Evolutionary conservation across 2,113 vertebrate genomes (phyloP), one percentile per base, ranked within the genome.

Genomic region (Smithornis capensis): DNA sequence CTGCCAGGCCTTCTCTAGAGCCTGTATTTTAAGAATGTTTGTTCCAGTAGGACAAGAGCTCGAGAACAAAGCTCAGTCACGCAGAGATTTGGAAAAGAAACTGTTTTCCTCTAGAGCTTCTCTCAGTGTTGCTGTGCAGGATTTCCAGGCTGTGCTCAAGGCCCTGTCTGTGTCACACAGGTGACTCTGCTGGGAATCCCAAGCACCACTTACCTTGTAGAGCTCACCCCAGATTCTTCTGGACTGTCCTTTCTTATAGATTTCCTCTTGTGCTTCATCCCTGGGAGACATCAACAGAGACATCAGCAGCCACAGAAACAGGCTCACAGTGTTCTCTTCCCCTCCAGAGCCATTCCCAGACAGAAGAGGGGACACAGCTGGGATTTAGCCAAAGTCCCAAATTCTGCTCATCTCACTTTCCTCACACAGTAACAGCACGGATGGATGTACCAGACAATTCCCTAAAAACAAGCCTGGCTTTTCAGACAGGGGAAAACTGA

Each of bases 161-260:
- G 10, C 33, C 5, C 10, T 9, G 8, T 37, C 40, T 65, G 27
- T 9, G 15, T 1, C 22, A 9, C 4, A 81, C 71, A 87, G 1
- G 5, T 2, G n/a, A 38, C 33, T 24, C 24, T 49, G 63, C 59
- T 68, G 37, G 5, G 22, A 69, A 50, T 4, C 14, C 4, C 19
- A 60, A 68, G 5, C 0, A 0, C 1, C 13, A 21, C 89, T 89
- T 97, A 99, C 99, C 99, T 99, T 99, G 94, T 99, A 99, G 44
- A 99, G 99, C 85, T 99, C 99, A 59, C 99, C 99, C 99, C 99
- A 99, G 96, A 99, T 99, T 96, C 99, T 98, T 94, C 97, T 99
- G 71, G 99, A 99, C 79, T 99, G 99, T 42, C 99, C 99, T 95
- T 99, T 99, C 95, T 99, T 99, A 94, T 98, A 99, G 76, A 99